phyloP scores from a whole-genome alignment of 2,113 vertebrate species.

The Macrotus californicus region DNA sequence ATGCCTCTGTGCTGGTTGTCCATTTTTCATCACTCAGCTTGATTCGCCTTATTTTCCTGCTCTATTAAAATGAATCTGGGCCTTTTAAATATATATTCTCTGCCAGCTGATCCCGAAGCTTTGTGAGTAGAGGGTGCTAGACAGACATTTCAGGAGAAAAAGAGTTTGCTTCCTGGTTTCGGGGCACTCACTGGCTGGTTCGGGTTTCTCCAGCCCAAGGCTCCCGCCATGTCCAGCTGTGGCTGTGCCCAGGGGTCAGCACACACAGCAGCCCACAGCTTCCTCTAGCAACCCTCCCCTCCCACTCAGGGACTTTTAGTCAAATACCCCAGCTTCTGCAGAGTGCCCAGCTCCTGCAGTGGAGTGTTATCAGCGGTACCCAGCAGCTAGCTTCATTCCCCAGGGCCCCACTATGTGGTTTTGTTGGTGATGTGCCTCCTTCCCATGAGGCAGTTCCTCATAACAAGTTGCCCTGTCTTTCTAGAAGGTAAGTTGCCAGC shows the following conservation, averaged over 20 bases:
- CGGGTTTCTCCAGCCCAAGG: background rate
- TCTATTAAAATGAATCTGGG: background rate
- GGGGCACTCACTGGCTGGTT: background rate
- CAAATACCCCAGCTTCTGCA: background rate
- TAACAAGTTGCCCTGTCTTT: background rate
- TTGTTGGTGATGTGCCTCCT: no score
- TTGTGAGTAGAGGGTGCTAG: background rate
- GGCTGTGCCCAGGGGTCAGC: background rate
- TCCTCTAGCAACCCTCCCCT: background rate
- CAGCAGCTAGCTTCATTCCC: background rate
- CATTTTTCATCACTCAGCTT: background rate
- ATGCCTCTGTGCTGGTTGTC: background rate
- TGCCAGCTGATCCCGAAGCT: background rate
- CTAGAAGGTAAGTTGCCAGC: background rate
- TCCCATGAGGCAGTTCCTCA: background rate
- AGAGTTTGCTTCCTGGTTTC: background rate
- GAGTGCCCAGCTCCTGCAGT: no score
- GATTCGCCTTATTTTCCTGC: background rate
- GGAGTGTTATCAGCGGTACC: background rate
- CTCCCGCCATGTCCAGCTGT: no score
- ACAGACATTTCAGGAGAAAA: background rate
- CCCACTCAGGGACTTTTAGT: background rate
- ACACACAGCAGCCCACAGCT: background rate
- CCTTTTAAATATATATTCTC: background rate
- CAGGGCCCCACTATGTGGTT: rapidly evolving